Evolutionary conservation across 2,888 invertebrate genomes (phyloP).

Genomic region (Sminthurinus aureus): DNA sequence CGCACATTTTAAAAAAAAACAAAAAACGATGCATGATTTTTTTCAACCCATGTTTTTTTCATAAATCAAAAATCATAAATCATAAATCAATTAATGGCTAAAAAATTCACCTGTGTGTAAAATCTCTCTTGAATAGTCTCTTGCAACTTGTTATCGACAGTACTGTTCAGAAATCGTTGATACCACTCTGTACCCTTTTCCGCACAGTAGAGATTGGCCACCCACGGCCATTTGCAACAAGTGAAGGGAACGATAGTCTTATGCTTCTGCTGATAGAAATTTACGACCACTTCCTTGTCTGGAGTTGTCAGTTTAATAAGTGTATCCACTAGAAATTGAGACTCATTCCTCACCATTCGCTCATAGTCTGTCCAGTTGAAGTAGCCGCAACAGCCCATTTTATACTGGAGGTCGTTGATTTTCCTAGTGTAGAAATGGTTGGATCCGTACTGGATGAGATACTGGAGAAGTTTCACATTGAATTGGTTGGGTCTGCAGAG

Average conservation of each 20-base stretch:
- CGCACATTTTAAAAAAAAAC: too few relatives aligned
- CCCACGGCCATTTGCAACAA: conserved; percentile 34
- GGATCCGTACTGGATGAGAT: background rate
- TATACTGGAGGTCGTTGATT: conserved; percentile 18
- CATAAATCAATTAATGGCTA: too few relatives aligned
- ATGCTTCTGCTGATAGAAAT: background rate
- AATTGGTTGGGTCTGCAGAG: too few relatives aligned
- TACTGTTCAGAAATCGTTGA: background rate
- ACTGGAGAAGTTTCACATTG: background rate
- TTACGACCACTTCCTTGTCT: background rate
- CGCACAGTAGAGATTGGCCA: conserved; percentile 27
- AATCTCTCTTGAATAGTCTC: background rate
- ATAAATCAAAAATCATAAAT: too few relatives aligned
- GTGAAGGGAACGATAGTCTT: conserved; percentile 19
- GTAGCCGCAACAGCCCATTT: conserved; percentile 28
- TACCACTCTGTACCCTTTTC: background rate
- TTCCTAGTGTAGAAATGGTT: conserved; percentile 8
- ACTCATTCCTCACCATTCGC: background rate
- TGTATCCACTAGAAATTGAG: background rate
- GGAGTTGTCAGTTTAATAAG: background rate
- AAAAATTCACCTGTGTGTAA: background rate
- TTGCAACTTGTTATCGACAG: background rate
- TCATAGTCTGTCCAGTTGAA: conserved; percentile 16
- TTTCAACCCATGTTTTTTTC: too few relatives aligned
- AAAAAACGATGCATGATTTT: background rate